Conservation (phyloP, 1,140 invertebrate species). For the Pinna nobilis region DNA sequence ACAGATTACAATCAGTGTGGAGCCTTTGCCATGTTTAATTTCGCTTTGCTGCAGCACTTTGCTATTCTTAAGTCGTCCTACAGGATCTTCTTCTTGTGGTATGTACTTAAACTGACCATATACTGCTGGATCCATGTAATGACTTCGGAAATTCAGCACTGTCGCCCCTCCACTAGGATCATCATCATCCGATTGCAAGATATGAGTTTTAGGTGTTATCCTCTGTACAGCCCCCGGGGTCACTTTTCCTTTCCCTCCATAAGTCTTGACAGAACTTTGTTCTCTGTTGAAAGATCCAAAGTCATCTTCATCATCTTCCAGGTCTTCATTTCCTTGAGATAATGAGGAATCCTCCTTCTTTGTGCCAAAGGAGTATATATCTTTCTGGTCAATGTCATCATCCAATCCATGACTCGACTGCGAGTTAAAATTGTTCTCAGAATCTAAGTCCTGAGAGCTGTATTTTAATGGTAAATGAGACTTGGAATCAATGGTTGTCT, state of each 20-base stretch:
- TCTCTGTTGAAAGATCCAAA: background rate
- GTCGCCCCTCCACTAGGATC: conserved; percentile 32
- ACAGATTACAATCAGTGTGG: conserved; percentile 61
- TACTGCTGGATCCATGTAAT: conserved; percentile 46
- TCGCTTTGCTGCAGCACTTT: conserved; percentile 59
- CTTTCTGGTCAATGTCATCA: no score
- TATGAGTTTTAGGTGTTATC: conserved; percentile 37
- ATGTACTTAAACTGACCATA: conserved; percentile 41
- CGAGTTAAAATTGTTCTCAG: no score
- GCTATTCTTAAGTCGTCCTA: conserved; percentile 56
- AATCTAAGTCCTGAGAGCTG: no score
- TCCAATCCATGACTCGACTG: no score
- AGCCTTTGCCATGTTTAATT: conserved; percentile 54
- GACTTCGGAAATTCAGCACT: conserved; percentile 43
- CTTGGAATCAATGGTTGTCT: no score
- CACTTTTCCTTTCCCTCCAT: background rate
- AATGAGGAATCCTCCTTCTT: conserved; percentile 7
- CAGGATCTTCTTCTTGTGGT: conserved; percentile 39
- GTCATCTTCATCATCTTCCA: background rate
- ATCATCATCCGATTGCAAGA: conserved; percentile 38
- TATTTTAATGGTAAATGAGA: no score
- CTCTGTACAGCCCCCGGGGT: background rate
- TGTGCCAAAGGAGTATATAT: no score
- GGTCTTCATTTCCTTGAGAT: background rate
- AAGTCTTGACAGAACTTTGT: conserved; percentile 6